Evolutionary conservation across 2,113 vertebrate species (phyloP).

Genomic region (Peromyscus polionotus): DNA sequence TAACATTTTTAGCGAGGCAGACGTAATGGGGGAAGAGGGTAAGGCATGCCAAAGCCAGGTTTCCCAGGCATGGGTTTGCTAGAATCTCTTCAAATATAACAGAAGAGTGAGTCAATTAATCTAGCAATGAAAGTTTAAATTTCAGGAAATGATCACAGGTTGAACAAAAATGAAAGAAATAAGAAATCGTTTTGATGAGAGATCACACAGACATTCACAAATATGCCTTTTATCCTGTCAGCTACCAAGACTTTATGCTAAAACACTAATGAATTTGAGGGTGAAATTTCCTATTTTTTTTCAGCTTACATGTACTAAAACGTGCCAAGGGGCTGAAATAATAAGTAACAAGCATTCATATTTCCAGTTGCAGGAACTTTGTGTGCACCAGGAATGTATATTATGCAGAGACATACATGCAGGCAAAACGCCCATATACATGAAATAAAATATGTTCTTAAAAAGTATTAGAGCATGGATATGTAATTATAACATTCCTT

Average conservation of each 20-base stretch:
- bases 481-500: not conserved
- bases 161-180: not conserved
- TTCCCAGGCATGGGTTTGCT: no score
- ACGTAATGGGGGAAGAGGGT: no score
- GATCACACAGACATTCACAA: not conserved
- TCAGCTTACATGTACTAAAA: not conserved
- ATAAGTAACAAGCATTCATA: not conserved
- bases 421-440: not conserved
- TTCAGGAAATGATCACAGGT: not conserved
- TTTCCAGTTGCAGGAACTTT: not conserved
- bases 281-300: no score
- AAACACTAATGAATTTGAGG: not conserved
- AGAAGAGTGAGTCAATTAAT: not conserved
- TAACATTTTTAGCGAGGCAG: no score
- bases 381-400: not conserved
- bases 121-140: not conserved
- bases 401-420: not conserved
- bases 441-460: not conserved
- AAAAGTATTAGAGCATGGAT: not conserved
- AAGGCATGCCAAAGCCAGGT: no score
- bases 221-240: not conserved
- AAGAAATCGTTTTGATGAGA: not conserved
- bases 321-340: not conserved
- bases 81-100: not conserved
- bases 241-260: not conserved